Base-by-base conservation (phyloP, 2,888 invertebrate species). In the Dryococelus australis region DNA sequence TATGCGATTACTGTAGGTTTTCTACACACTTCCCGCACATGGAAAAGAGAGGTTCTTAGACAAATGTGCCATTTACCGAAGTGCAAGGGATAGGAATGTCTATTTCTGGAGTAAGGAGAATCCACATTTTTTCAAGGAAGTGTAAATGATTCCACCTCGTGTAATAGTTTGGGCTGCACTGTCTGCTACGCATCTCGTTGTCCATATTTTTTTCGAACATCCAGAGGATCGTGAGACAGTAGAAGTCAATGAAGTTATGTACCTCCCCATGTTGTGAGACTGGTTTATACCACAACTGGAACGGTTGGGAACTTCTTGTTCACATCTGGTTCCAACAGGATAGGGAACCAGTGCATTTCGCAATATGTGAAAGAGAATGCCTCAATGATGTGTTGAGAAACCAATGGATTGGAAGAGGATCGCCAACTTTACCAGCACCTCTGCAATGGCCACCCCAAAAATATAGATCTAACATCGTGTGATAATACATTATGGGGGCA, bases 81-180 rank as follows among this genome's bases (percentile, higher is more conserved):
- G 43, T 24, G 16, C 20, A 35, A 35, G 35, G 16, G 4, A 20
- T 47, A 43, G 43, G 13, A 43, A 85, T 16, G 26, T n/a, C 12
- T 43, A 43, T 43, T 35, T 85, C 35, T 85, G 85, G 3, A 43
- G 43, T 24, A 85, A 85, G n/a, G 85, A 85, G 47, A 85, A 85
- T 43, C 16, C 43, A 8, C 85, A 85, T 85, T 85, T 43, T 12
- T 47, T 47, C 6, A 43, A 85, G 26, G 35, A 85, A 85, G 0
- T 43, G 13, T 24, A 85, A 43, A 85, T 43, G 35, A 85, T 10
- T 43, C 43, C 43, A 13, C 47, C 85, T 13, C 85, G 9, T 43
- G 20, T 43, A 6, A 85, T 85, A 9, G 43, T 85, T 26, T 43
- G 85, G 85, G 10, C 47, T 4, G 43, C 16, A 85, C 13, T n/a